Conservation (phyloP, 2,113 vertebrate genomes). For the Harpagus bidentatus region DNA sequence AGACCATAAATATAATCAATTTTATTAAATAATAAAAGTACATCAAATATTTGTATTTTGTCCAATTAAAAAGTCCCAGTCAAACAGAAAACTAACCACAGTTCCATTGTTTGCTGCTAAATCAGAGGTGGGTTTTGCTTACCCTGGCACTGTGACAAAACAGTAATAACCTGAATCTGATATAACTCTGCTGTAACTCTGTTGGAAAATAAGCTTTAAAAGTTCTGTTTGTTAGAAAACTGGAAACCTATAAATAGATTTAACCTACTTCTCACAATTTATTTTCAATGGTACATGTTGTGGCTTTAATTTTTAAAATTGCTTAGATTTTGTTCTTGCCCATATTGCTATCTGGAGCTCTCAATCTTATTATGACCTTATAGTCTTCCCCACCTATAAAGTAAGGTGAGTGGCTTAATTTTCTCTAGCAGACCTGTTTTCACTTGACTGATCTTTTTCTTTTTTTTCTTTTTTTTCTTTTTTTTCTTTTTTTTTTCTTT, state of each 20-base stretch:
- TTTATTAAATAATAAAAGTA: slow-evolving; percentile 68
- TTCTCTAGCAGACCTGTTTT: neutral
- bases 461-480: neutral
- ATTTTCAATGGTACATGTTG: neutral
- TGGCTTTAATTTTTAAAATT: neutral
- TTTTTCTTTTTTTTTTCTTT: too few relatives aligned
- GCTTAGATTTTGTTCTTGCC: neutral
- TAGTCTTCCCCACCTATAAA: neutral
- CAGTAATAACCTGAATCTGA: slow-evolving; percentile 48
- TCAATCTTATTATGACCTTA: neutral
- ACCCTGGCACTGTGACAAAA: slow-evolving; percentile 57
- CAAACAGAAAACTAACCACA: slow-evolving; percentile 46
- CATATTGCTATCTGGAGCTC: neutral
- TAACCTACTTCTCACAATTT: neutral
- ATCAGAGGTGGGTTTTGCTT: slow-evolving; percentile 48
- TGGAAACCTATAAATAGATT: slow-evolving; percentile 24
- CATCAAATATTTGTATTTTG: slow-evolving; percentile 54
- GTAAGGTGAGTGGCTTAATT: neutral
- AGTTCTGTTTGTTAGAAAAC: slow-evolving; percentile 49
- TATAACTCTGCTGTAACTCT: slow-evolving; percentile 6
- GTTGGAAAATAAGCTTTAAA: slow-evolving; percentile 47
- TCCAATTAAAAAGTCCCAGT: slow-evolving; percentile 45
- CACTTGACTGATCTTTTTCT: neutral
- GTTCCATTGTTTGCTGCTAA: slow-evolving; percentile 40
- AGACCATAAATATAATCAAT: slow-evolving; percentile 64